These are phyloP conservation scores for Microchirus variegatus DNA, from an alignment of 2,797 vertebrate genomes.

Conservation along the genomic window DNA sequence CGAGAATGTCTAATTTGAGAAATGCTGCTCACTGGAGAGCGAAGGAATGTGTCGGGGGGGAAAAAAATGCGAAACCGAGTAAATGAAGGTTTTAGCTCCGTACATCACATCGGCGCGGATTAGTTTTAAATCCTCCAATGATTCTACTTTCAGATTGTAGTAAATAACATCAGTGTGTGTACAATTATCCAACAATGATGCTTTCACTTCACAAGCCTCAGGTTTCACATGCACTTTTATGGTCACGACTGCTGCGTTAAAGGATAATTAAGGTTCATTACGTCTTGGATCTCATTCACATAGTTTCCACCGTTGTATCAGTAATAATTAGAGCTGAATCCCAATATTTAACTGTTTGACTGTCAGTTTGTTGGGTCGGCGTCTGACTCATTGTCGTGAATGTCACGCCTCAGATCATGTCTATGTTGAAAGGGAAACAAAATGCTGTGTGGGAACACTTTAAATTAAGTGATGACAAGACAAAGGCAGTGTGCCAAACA, in stretches of 20 bases:
- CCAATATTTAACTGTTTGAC: background rate
- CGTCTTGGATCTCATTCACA: conserved; percentile 12
- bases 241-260: conserved; percentile 35
- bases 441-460: too few species aligned
- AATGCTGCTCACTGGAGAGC: conserved; percentile 56
- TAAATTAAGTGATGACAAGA: too few species aligned
- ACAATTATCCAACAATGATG: conserved; percentile 46
- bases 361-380: background rate
- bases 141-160: conserved; percentile 34
- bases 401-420: too few species aligned
- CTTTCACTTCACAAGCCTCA: conserved; percentile 30
- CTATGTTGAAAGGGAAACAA: too few species aligned
- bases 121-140: conserved; percentile 18
- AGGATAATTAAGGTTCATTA: conserved; percentile 28
- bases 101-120: conserved; percentile 18
- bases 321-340: background rate
- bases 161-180: conserved; percentile 50
- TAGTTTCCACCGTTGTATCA: conserved; percentile 10
- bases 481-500: too few species aligned
- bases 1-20: conserved; percentile 48
- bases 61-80: conserved; percentile 20
- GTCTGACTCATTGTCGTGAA: background rate
- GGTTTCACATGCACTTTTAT: conserved; percentile 43
- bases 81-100: conserved; percentile 48
- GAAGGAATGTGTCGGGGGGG: conserved; percentile 56